phyloP scores from a whole-genome alignment of 2,113 vertebrate genomes.

The Phaethon lepturus region DNA sequence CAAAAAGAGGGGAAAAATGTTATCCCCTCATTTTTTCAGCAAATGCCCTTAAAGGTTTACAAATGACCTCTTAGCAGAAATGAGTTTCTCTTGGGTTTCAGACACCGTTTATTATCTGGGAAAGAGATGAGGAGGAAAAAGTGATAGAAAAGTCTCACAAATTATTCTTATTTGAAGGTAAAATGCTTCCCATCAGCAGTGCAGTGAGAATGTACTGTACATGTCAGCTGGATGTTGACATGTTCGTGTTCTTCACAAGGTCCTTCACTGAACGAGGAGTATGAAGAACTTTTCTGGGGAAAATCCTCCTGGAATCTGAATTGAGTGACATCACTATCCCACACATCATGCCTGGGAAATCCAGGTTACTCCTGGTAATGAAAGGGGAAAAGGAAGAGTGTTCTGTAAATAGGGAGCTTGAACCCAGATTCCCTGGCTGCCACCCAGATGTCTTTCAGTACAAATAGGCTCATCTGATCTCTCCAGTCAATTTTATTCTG shows the following conservation, averaged over 20 bases:
- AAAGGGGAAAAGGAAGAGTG: constrained; percentile 71
- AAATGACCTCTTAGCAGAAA: constrained; percentile 67
- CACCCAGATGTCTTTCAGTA: constrained; percentile 74
- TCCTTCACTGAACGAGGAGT: background rate
- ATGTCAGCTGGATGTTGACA: constrained; percentile 60
- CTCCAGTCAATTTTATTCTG: constrained; percentile 83
- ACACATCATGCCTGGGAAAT: constrained; percentile 55
- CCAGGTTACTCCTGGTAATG: constrained; percentile 57
- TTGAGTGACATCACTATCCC: constrained; percentile 32
- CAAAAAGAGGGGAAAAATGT: background rate
- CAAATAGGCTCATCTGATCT: constrained; percentile 78
- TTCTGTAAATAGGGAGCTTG: constrained; percentile 79
- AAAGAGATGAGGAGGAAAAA: constrained; percentile 19
- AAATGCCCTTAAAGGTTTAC: constrained; percentile 55
- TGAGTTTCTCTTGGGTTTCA: constrained; percentile 62
- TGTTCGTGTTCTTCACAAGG: constrained; percentile 57
- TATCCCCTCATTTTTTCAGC: background rate
- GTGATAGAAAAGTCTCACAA: constrained; percentile 22
- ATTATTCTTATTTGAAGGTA: constrained; percentile 65
- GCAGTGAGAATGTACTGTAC: constrained; percentile 35
- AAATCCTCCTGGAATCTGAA: constrained; percentile 52
- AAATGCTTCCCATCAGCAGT: constrained; percentile 48
- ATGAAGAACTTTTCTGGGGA: constrained; percentile 54
- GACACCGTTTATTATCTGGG: constrained; percentile 58
- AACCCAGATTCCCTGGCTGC: constrained; percentile 78